phyloP scores from a whole-genome alignment of 2,113 vertebrate species.

The Hypocryptadius cinnamomeus region DNA sequence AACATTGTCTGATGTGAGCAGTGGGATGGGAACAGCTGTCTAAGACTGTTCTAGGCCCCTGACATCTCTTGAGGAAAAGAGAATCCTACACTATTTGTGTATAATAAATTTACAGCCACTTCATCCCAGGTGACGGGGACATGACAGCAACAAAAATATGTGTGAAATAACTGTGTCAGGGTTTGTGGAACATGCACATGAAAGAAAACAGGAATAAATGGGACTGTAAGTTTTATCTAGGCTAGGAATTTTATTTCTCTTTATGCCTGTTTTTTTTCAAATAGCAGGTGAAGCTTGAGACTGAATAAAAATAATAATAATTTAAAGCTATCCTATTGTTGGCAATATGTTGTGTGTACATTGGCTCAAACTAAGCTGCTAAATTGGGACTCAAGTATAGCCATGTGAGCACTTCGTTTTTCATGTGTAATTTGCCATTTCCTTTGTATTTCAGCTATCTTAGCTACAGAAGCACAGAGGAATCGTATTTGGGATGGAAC shows the following conservation, averaged over 20 bases:
- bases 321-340: neutral
- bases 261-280: neutral
- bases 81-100: neutral
- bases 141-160: neutral
- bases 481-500: slow-evolving; percentile 12
- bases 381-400: neutral
- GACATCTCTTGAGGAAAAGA: neutral
- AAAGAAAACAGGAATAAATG: neutral
- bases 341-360: neutral
- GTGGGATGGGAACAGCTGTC: neutral
- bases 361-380: neutral
- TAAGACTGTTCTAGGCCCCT: neutral
- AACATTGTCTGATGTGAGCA: neutral
- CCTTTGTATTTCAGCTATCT: slow-evolving; percentile 27
- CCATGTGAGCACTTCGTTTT: neutral
- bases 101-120: neutral
- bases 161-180: neutral
- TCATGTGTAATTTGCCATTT: slow-evolving; percentile 8
- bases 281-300: neutral
- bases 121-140: neutral
- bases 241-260: neutral
- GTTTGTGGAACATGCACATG: neutral
- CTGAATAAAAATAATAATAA: neutral
- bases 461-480: neutral
- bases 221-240: neutral